Evolutionary conservation across 2,888 invertebrate genomes (phyloP), one percentile per base, ranked within the genome.

Genomic region (Eubasilissa splendida): DNA sequence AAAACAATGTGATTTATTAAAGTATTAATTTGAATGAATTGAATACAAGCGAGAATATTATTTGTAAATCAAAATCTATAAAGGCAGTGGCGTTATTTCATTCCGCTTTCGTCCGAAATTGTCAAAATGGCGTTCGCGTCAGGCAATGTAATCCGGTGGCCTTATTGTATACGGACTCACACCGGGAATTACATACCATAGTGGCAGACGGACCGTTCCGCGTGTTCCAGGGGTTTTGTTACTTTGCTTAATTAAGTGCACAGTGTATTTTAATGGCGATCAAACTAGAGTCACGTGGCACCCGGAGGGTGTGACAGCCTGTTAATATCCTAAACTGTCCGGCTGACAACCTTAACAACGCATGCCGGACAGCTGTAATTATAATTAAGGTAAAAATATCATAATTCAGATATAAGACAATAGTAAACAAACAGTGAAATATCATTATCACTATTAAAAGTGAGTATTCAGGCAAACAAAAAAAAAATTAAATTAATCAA

Each of bases 211-310:
- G 33, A 53, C 52, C 74, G 59, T 53, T 71, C 76, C 22, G 8
- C 54, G 60, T 63, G 63, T 63, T 63, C 54, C 22, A 11, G 76
- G 65, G 80, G 78, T 70, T 77, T 76, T 75, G 80, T 80, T 82
- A 80, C 78, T 80, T 78, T 66, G 71, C 79, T 81, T 83, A 81
- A 83, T 83, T 81, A 81, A 83, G 79, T 81, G 83, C 79, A 79
- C 79, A 79, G 52, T 79, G 80, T 82, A 66, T 82, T 82, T 82
- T 80, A 80, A 82, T 77, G 68, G 77, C 78, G 59, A 77, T 80
- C 80, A 76, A 80, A 80, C 74, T 77, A 79, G 76, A 71, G 65
- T 77, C 78, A 70, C 74, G 80, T 60, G 81, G 74, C 71, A 73
- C 73, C 58, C 76, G 66, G 33, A 33, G 68, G 78, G 77, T 75